Base-by-base conservation (phyloP, 1,140 invertebrate species). In the Triops cancriformis region DNA sequence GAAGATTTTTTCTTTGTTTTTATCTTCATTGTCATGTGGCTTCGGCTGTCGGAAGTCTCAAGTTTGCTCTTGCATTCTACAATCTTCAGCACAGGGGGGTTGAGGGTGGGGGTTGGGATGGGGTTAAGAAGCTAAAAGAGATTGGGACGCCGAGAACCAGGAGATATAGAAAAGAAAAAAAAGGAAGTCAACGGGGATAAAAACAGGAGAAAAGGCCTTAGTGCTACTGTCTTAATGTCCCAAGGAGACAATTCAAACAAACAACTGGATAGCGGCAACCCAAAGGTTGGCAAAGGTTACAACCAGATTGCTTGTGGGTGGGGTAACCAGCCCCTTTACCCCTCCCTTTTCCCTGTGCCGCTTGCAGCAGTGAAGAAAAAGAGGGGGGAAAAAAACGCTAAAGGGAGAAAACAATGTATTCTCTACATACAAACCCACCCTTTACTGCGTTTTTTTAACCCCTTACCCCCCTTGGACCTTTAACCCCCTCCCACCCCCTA, bases 291-390 rank as follows among this genome's bases (percentile, higher is more conserved):
- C 31, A 37, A 64, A 64, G 51, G 51, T 64, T 64, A 64, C 51
- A 64, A 64, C 51, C 51, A 64, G 51, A 64, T 64, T 64, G 51
- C 51, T 37, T 64, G 51, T 64, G 51, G 51, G 51, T 64, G 51
- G 51, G 31, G 31, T 37, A 37, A 37, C 31, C 7, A 37, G 7
- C 31, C 31, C 31, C 31, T 37, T 37, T 37, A 37, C 31, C 31
- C 31, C 31, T 37, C 31, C 31, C 31, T 37, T 37, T 37, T 37
- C 7, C 31, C 7, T 37, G 2, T 4, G 2, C 31, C 31, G 2
- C 31, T 4, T 7, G 31, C 31, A 37, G 31, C 31, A 4, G 2
- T 2, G 7, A 37, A 37, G 31, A 37, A 37, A 37, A 37, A n/a
- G n/a, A n/a, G n/a, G n/a, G n/a, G n/a, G n/a, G 31, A 37, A 37